Conservation (phyloP, 2,113 vertebrate genomes). For the Ramphastos sulfuratus region DNA sequence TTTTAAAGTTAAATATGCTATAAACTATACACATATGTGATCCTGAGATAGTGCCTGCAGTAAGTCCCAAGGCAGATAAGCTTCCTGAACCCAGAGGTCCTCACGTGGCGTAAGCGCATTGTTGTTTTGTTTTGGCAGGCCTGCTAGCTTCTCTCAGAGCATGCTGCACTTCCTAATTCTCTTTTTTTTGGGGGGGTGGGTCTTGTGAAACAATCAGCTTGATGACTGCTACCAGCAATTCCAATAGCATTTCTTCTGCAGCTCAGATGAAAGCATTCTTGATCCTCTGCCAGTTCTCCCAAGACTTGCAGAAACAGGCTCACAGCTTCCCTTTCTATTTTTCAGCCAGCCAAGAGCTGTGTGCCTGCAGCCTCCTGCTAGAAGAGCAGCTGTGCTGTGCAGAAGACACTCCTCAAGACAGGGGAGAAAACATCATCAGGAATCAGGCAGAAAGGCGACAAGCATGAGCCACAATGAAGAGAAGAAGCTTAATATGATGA, state of each 20-base stretch:
- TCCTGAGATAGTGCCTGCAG: conserved; percentile 62
- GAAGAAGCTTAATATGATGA: background rate
- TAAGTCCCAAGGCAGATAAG: conserved; percentile 45
- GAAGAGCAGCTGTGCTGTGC: conserved; percentile 29
- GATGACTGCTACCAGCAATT: conserved; percentile 39
- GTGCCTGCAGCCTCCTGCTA: conserved; percentile 17
- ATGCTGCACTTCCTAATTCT: background rate
- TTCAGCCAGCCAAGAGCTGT: background rate
- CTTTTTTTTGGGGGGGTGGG: background rate
- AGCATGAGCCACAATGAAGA: background rate
- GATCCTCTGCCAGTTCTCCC: conserved; percentile 36
- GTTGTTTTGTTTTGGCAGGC: conserved; percentile 39
- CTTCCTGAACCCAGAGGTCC: conserved; percentile 56
- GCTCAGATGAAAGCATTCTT: conserved; percentile 46
- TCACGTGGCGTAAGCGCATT: background rate
- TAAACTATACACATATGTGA: conserved; percentile 36
- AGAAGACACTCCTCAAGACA: background rate
- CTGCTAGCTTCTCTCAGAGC: background rate
- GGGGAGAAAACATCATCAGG: background rate
- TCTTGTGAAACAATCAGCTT: conserved; percentile 35
- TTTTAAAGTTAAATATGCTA: conserved; percentile 30
- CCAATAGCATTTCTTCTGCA: conserved; percentile 27
- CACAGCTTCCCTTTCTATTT: conserved; percentile 29
- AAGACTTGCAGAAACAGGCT: conserved; percentile 52
- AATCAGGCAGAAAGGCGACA: background rate